These are phyloP conservation scores for Orthosia cruda DNA, from an alignment of 2,888 invertebrate species.

Conservation along the genomic window DNA sequence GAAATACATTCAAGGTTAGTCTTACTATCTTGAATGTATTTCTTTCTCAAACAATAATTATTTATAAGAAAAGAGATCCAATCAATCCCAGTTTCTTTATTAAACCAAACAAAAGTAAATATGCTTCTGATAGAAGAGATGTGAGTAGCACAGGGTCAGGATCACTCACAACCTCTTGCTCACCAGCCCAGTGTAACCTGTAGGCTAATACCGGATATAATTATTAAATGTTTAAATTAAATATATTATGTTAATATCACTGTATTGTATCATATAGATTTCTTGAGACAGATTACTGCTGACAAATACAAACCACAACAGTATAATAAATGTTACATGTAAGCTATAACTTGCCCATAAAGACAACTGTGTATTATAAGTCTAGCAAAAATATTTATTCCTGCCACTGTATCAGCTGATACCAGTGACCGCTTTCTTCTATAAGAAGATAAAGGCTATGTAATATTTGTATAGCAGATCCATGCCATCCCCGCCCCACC, in stretches of 20 bases:
- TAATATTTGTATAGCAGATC: neutral
- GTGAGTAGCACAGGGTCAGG: neutral
- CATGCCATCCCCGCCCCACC: constrained; percentile 17
- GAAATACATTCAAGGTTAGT: constrained; percentile 1
- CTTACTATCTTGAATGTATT: neutral
- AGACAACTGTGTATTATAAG: neutral
- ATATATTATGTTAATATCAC: neutral
- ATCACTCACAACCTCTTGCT: constrained; percentile 1
- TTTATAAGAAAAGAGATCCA: neutral
- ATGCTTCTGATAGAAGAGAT: neutral
- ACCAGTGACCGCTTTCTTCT: neutral
- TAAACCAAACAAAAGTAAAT: neutral
- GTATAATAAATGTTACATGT: neutral
- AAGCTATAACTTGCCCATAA: neutral
- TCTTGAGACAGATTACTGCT: constrained; percentile 23
- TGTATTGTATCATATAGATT: neutral
- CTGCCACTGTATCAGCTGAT: neutral
- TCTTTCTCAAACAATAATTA: neutral
- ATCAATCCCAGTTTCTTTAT: neutral
- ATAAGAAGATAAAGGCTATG: neutral
- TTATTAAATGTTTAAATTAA: neutral
- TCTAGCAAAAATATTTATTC: neutral
- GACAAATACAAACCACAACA: neutral
- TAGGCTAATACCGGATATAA: constrained; percentile 10
- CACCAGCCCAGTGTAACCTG: constrained; percentile 11